Evolutionary conservation across 2,888 invertebrate species (phyloP), one percentile per base, ranked within the genome.

Genomic region (Volucella zonaria): DNA sequence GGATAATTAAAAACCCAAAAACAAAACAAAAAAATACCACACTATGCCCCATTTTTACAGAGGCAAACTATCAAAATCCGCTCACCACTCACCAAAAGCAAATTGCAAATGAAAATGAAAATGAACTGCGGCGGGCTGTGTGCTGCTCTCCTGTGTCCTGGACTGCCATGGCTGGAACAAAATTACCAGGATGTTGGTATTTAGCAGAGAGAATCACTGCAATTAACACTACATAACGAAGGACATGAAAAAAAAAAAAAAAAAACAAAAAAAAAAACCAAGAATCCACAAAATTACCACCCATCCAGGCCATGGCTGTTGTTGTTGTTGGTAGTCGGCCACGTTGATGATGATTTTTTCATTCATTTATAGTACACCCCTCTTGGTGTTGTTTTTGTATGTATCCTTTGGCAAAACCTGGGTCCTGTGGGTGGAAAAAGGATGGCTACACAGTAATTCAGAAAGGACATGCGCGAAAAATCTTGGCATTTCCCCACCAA

Each of bases 101-200:
- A 85, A 85, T 85, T 77, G 76, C 85, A 85, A 85, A 85, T 85
- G 83, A 83, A 56, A 56, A 83, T 79, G 79, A 79, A 79, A 85
- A 85, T 83, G 74, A 83, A 83, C 83, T 78, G 70, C 73, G 70
- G 62, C 23, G 23, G 23, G 23, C 23, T 23, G 23, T 23, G 3
- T 23, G 47, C 43, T 80, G 71, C 59, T 64, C 76, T 80, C 85
- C 59, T 75, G 75, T 31, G 31, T 31, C 59, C 76, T 54, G 64
- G 54, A 59, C 45, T 71, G 64, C 31, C 31, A 6, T 31, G 31
- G 31, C 31, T 66, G 56, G 71, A 67, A 76, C 73, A 62, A 85
- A 85, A 85, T 85, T 85, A 85, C 85, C 85, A 85, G 85, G 85
- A 85, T 85, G 85, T 85, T 85, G 85, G 85, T 85, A 85, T 85